A percentile compares a stretch with the other conserved stretches of the same genome.
Conservation (phyloP, 2,113 vertebrate species). For the Neotoma lepida region DNA sequence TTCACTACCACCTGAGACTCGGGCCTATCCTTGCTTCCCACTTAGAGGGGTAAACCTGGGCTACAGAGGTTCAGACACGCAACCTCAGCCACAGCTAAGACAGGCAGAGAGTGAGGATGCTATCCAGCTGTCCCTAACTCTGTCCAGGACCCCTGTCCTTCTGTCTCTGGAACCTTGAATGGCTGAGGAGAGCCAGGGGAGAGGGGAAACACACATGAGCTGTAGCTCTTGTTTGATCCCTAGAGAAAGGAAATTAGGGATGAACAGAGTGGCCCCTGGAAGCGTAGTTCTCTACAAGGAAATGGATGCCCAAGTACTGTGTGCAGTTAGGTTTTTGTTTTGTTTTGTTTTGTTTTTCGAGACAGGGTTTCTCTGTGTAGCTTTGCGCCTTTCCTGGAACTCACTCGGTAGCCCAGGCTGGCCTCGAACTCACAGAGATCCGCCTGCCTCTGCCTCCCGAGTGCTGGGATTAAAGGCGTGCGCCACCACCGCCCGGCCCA, state of each 20-base stretch:
- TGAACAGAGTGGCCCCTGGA: neutral
- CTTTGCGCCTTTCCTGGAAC: no score
- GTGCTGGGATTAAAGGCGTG: no score
- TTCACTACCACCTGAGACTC: neutral
- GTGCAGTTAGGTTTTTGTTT: neutral
- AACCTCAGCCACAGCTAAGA: neutral
- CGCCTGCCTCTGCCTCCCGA: no score
- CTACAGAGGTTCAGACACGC: neutral
- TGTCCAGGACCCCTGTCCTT: neutral
- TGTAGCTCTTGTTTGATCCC: neutral
- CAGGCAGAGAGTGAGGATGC: neutral
- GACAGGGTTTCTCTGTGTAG: no score
- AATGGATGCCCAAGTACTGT: neutral
- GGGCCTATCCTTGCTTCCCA: neutral
- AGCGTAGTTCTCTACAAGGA: neutral
- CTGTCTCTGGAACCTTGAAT: neutral
- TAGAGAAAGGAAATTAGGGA: neutral
- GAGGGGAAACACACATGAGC: neutral
- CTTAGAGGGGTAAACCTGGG: neutral
- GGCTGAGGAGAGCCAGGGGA: neutral
- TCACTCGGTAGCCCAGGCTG: no score
- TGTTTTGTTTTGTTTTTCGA: no score
- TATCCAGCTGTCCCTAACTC: neutral
- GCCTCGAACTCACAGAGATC: no score
- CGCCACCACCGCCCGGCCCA: no score